Conservation (phyloP, 2,888 invertebrate species). For the Drosophila pseudotalamancana region DNA sequence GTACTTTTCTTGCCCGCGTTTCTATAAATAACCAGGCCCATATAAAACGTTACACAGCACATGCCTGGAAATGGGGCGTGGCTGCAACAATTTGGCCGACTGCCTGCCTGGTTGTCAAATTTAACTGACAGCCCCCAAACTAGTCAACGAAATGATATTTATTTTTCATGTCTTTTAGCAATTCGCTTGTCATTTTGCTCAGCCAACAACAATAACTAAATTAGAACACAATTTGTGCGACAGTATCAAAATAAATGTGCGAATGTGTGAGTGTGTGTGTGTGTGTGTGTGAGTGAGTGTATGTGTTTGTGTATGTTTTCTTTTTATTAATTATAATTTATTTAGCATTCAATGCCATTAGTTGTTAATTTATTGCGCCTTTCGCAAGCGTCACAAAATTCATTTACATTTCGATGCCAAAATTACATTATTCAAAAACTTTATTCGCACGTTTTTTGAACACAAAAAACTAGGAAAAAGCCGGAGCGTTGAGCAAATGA, state of each 20-base stretch:
- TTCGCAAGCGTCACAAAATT: constrained; percentile 29
- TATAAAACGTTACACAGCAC: constrained; percentile 22
- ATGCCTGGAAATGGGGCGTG: constrained; percentile 51
- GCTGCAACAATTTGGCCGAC: constrained; percentile 11
- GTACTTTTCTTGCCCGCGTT: constrained; percentile 53
- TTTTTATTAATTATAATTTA: constrained; percentile 42
- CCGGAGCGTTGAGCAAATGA: constrained; percentile 16
- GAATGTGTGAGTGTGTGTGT: neutral
- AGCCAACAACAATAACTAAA: constrained; percentile 19
- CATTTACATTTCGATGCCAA: constrained; percentile 46
- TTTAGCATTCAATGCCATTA: constrained; percentile 53
- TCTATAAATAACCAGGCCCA: constrained; percentile 35
- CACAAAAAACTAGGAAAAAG: constrained; percentile 23
- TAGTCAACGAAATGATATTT: constrained; percentile 24
- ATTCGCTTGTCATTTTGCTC: constrained; percentile 9
- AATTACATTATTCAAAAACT: constrained; percentile 49
- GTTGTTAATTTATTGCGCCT: constrained; percentile 47
- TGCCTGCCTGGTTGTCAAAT: constrained; percentile 29
- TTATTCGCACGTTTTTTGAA: constrained; percentile 42
- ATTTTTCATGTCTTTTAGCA: constrained; percentile 18
- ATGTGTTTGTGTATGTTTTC: neutral
- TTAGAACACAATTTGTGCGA: constrained; percentile 35
- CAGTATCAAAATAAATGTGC: constrained; percentile 7
- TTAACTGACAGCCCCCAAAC: constrained; percentile 23
- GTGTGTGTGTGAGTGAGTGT: neutral